Base-by-base conservation (phyloP, 2,888 invertebrate genomes). In the Euclidia mi region DNA sequence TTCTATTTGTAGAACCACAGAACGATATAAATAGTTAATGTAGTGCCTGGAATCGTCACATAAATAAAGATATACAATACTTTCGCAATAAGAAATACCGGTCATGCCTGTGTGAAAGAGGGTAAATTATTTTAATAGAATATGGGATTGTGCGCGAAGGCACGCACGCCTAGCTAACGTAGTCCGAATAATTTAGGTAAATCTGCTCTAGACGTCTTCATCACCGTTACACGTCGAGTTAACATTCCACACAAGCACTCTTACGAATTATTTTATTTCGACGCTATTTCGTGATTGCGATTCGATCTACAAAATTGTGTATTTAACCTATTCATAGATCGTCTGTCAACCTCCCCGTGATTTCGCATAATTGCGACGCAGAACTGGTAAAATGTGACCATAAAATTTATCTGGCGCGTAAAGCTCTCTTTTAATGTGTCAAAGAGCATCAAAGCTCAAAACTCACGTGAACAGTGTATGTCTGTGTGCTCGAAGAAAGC, bases 131-230 rank as follows among this genome's bases (percentile, higher is more conserved):
- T 70, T 49, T 53, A 56, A 56, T 52, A 58, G 55, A 65, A 76
- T 76, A 82, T 82, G 63, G 71, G 74, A 81, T 82, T 79, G 79
- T 77, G 79, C 75, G 70, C 76, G 63, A 72, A 71, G 70, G 78
- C 84, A 78, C 79, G 87, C 88, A 90, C 80, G 85, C 85, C 41
- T 81, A 63, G 74, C 78, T 78, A 85, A 90, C 87, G 87, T 84
- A 87, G 81, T 83, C 85, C 85, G 89, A 93, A 92, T 91, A 91
- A 87, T 91, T 92, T 89, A 91, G 87, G 85, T 88, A 91, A 91
- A 91, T 89, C 89, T 82, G 79, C 79, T 81, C 81, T 83, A 91
- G 90, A 90, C 87, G 76, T 81, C 76, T 63, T 76, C 79, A 77
- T 78, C 79, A 89, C 93, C 92, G 93, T 93, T 94, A 93, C 63